Evolutionary conservation across 1,140 invertebrate species (phyloP).

Genomic region (Tetramorium alpestre): DNA sequence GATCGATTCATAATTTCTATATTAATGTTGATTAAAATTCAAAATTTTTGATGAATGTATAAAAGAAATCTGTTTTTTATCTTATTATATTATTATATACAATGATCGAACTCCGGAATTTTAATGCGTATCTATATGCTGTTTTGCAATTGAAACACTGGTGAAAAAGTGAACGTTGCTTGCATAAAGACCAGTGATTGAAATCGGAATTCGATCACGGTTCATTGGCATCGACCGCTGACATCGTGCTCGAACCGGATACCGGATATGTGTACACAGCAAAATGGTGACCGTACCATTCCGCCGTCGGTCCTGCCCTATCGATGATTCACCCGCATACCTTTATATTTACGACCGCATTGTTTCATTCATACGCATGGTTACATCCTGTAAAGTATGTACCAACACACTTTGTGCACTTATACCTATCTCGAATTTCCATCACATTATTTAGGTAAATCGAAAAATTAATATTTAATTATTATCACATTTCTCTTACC

Average conservation of each 20-base stretch:
- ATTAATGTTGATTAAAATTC: not conserved
- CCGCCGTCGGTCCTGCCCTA: conserved; percentile 40
- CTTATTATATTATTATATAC: not conserved
- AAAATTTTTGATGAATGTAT: not conserved
- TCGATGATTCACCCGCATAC: conserved; percentile 54
- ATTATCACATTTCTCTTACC: not conserved
- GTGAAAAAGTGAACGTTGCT: conserved; percentile 22
- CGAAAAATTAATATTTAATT: not conserved
- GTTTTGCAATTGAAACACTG: conserved; percentile 47
- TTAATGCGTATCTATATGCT: not conserved
- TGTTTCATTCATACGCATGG: conserved; percentile 53
- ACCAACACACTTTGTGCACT: not conserved
- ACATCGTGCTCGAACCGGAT: conserved; percentile 73
- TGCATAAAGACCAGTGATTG: conserved; percentile 36
- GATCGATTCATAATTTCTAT: not conserved
- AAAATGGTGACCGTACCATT: conserved; percentile 62
- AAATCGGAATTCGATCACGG: conserved; percentile 68
- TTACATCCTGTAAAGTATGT: conserved; percentile 25
- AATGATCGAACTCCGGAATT: conserved; percentile 12
- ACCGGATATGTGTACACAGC: conserved; percentile 72
- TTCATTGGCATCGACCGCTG: conserved; percentile 75
- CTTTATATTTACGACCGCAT: conserved; percentile 67
- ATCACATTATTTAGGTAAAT: not conserved
- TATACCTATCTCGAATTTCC: not conserved
- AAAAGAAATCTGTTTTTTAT: not conserved